Conservation (phyloP, 2,797 vertebrate genomes). For the Schizopygopsis pylzovi region DNA sequence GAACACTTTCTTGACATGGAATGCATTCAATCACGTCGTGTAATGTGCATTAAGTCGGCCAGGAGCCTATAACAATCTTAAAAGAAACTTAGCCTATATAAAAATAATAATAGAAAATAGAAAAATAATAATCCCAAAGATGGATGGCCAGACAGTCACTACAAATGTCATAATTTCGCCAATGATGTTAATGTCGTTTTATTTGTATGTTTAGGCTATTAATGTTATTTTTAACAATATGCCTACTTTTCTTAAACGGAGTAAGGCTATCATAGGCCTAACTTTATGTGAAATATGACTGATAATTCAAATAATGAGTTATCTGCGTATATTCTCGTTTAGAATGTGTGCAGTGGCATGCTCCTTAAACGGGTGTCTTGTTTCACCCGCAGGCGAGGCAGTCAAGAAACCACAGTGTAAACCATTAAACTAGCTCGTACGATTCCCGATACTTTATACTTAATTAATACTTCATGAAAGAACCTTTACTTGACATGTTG, state of each 20-base stretch:
- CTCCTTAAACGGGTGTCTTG: constrained; percentile 70
- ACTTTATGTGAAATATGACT: not conserved
- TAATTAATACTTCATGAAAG: constrained; percentile 32
- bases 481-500: constrained; percentile 6
- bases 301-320: not conserved
- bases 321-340: not conserved
- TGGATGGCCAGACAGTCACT: not conserved
- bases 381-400: constrained; percentile 78
- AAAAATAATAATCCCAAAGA: not conserved
- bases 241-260: not conserved
- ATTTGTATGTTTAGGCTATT: not conserved
- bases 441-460: constrained; percentile 1
- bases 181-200: not conserved
- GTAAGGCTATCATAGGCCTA: no score
- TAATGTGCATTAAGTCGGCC: not conserved
- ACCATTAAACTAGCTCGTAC: constrained; percentile 59
- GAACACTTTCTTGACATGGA: not conserved
- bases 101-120: not conserved
- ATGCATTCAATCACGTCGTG: not conserved
- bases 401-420: constrained; percentile 76
- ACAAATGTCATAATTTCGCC: not conserved
- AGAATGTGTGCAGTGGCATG: not conserved
- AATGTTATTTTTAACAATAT: not conserved
- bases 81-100: not conserved
- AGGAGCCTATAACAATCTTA: not conserved